These are phyloP conservation scores for Eustalomyia histrio DNA, from an alignment of 2,888 invertebrate species.

Conservation along the genomic window DNA sequence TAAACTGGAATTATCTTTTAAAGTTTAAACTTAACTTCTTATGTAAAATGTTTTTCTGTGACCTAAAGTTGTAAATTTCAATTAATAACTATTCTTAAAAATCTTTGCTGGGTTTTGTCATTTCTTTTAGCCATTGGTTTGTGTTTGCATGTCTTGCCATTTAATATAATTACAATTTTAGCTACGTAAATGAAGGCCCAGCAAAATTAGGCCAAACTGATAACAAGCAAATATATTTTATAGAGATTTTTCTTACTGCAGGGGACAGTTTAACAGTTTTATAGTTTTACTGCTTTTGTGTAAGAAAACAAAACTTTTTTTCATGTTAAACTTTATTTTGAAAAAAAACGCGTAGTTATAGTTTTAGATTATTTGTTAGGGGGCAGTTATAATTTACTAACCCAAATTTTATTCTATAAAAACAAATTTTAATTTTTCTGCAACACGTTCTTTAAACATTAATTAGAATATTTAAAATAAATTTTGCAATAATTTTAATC, in stretches of 20 bases:
- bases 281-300: constrained; percentile 17
- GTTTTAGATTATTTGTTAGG: not conserved
- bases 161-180: constrained; percentile 53
- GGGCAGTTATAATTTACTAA: constrained; percentile 2
- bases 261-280: constrained; percentile 57
- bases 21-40: too few species aligned
- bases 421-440: not conserved
- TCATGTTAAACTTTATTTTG: not conserved
- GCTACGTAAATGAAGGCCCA: constrained; percentile 5
- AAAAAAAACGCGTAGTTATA: constrained; percentile 2
- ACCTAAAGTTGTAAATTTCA: not conserved
- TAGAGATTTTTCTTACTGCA: constrained; percentile 44
- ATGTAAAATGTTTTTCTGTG: too few species aligned
- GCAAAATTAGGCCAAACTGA: constrained; percentile 63
- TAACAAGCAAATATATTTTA: constrained; percentile 62
- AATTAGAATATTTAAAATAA: not conserved
- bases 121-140: constrained; percentile 31
- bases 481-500: too few species aligned
- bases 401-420: not conserved
- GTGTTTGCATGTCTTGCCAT: constrained; percentile 36
- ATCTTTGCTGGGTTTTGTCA: not conserved
- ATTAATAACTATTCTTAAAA: not conserved
- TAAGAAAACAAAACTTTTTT: not conserved
- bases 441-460: not conserved
- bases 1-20: too few species aligned